Evolutionary conservation across 2,888 invertebrate genomes (phyloP).

Genomic region (Callyntrura sp.): DNA sequence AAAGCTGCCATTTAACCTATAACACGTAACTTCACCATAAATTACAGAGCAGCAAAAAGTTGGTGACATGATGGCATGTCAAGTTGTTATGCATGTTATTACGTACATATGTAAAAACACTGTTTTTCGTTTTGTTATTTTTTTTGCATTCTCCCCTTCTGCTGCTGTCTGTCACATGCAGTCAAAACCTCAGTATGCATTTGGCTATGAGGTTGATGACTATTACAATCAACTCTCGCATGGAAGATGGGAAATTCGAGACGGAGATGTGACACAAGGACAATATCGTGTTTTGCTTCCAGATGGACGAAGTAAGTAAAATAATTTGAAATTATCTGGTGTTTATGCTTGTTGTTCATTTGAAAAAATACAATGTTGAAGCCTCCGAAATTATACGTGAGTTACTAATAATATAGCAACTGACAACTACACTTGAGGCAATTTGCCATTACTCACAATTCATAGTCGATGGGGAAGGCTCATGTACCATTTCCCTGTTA

Average conservation of each 20-base stretch:
- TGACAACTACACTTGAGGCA: too few relatives aligned
- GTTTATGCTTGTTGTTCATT: background rate
- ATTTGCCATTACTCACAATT: too few relatives aligned
- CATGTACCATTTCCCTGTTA: too few relatives aligned
- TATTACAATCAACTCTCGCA: conserved; percentile 83
- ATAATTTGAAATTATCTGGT: background rate
- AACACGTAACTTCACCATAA: conserved; percentile 11
- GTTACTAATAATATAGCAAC: too few relatives aligned
- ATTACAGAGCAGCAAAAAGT: conserved; percentile 9
- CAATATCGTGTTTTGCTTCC: conserved; percentile 80
- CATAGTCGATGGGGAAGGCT: too few relatives aligned
- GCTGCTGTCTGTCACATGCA: conserved; percentile 59
- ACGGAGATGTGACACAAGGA: conserved; percentile 82
- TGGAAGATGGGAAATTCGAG: conserved; percentile 83
- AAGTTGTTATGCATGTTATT: background rate
- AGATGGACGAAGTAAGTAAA: conserved; percentile 77
- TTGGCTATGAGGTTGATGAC: conserved; percentile 84
- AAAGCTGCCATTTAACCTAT: conserved; percentile 5
- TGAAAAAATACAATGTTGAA: background rate
- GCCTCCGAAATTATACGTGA: too few relatives aligned
- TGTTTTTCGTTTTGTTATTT: conserved; percentile 32
- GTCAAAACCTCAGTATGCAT: conserved; percentile 83
- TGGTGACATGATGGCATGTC: conserved; percentile 42
- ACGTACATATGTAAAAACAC: conserved; percentile 8
- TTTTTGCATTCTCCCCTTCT: conserved; percentile 11